Conservation (phyloP, 2,113 vertebrate genomes). For the Reinhardtius hippoglossoides region DNA sequence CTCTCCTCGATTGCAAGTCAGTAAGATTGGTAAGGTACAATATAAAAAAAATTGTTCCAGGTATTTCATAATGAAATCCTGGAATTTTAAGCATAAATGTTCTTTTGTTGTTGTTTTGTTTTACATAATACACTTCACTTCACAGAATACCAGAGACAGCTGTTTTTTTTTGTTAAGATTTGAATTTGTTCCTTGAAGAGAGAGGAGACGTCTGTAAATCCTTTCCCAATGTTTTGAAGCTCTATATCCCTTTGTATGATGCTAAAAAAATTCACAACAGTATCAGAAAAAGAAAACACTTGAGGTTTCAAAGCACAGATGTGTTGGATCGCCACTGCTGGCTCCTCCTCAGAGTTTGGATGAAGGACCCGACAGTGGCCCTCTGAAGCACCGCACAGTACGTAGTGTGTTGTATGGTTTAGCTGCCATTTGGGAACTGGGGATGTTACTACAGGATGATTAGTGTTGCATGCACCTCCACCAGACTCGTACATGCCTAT, state of each 20-base stretch:
- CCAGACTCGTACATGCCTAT: slow-evolving; percentile 10
- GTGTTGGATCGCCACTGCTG: slow-evolving; percentile 44
- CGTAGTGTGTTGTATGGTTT: slow-evolving; percentile 28
- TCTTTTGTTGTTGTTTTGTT: neutral
- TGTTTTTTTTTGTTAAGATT: neutral
- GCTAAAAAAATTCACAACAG: too few relatives aligned
- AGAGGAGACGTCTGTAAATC: neutral
- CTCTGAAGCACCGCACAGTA: slow-evolving; percentile 13
- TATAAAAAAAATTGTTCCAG: neutral
- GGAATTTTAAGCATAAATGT: neutral
- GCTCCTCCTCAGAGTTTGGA: slow-evolving; percentile 45
- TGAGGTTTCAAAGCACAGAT: slow-evolving; percentile 28
- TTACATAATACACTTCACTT: slow-evolving; percentile 18
- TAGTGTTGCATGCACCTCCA: slow-evolving; percentile 20
- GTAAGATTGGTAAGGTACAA: neutral
- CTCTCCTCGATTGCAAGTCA: neutral
- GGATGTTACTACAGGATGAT: slow-evolving; percentile 33
- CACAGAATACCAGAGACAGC: neutral
- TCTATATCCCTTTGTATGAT: slow-evolving; percentile 50
- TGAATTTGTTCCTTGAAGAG: neutral
- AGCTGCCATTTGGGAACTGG: slow-evolving; percentile 70
- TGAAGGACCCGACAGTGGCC: slow-evolving; percentile 24
- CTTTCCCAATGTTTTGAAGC: slow-evolving; percentile 15
- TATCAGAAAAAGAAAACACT: slow-evolving; percentile 9
- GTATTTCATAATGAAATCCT: neutral